phyloP scores from a whole-genome alignment of 2,113 vertebrate species.

The Dryoscopus gambensis region DNA sequence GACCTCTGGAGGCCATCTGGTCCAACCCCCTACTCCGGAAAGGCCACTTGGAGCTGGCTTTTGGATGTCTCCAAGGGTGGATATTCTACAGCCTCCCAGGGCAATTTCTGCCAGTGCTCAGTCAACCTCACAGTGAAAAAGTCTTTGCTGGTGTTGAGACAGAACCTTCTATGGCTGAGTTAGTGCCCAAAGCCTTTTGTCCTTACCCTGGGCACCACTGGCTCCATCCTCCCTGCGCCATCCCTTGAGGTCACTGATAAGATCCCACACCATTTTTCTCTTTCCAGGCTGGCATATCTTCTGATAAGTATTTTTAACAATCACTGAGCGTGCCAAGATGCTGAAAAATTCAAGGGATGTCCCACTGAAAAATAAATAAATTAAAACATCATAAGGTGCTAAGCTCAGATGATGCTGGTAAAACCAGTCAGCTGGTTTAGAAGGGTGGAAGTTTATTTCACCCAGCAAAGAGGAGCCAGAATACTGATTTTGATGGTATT shows the following conservation, averaged over 20 bases:
- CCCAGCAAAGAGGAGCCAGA: background rate
- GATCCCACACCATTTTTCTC: accelerated
- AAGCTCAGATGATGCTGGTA: background rate
- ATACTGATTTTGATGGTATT: background rate
- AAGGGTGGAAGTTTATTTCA: background rate
- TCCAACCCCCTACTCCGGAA: background rate
- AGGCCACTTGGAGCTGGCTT: background rate
- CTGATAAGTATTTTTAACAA: background rate
- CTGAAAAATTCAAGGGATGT: background rate
- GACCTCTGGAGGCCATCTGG: background rate
- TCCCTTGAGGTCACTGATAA: background rate
- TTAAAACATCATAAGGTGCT: background rate
- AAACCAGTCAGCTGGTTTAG: background rate
- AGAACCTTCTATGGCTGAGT: background rate
- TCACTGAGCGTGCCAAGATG: background rate
- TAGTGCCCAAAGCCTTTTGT: background rate
- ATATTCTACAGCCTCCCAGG: background rate
- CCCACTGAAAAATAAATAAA: background rate
- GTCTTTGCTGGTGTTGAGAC: background rate
- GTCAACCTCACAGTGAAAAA: background rate
- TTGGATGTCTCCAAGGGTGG: background rate
- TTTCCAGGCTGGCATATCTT: background rate
- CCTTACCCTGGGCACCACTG: background rate
- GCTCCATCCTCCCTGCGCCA: accelerated
- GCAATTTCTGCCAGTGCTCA: background rate